These are phyloP conservation scores for Drosophila mimetica DNA, from an alignment of 2,888 invertebrate species.

Conservation along the genomic window DNA sequence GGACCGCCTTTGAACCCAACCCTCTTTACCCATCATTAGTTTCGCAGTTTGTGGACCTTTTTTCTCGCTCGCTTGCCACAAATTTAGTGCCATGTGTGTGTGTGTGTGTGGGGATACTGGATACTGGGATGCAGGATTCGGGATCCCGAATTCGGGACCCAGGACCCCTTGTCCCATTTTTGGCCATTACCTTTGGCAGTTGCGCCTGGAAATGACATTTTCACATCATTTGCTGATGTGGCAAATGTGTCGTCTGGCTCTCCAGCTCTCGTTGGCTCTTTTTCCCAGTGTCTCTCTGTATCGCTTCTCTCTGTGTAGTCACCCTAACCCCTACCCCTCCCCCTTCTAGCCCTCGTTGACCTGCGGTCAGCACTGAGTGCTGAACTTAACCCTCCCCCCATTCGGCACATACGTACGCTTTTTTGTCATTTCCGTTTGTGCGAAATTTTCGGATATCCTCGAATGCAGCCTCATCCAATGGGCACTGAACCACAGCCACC, in stretches of 20 bases:
- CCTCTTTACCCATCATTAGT: constrained; percentile 71
- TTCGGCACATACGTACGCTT: neutral
- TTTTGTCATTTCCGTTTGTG: constrained; percentile 49
- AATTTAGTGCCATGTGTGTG: constrained; percentile 62
- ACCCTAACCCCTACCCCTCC: neutral
- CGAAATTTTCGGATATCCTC: constrained; percentile 54
- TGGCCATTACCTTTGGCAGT: constrained; percentile 59
- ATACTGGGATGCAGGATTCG: neutral
- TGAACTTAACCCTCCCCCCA: neutral
- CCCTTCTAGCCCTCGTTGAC: constrained; percentile 30
- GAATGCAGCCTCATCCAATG: constrained; percentile 27
- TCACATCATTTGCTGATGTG: constrained; percentile 80
- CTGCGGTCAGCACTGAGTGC: constrained; percentile 41
- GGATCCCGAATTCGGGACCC: neutral
- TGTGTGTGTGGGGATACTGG: neutral
- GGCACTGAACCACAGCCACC: constrained; percentile 22
- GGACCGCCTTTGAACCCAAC: constrained; percentile 24
- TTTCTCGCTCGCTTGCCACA: constrained; percentile 61
- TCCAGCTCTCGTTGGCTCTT: neutral
- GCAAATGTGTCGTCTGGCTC: constrained; percentile 66
- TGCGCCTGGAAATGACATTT: constrained; percentile 75
- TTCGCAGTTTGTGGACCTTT: constrained; percentile 70
- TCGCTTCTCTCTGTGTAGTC: constrained; percentile 22
- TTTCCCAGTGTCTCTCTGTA: constrained; percentile 9
- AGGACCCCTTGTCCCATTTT: constrained; percentile 14